A percentile compares a stretch with the other conserved stretches of the same genome.
Conservation (phyloP, 92 coral and sea anemone genomes). For the Heliopora coerulea region DNA sequence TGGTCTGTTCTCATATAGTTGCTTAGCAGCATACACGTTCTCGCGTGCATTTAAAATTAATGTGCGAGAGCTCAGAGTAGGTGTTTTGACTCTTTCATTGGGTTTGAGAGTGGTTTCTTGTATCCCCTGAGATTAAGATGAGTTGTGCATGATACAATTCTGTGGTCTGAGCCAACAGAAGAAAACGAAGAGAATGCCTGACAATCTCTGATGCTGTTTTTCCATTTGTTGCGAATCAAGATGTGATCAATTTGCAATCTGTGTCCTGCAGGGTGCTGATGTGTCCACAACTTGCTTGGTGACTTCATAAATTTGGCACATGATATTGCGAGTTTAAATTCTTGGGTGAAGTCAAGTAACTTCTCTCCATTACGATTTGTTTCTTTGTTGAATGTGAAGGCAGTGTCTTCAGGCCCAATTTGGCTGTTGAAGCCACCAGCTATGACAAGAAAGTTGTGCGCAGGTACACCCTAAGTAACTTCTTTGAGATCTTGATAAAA, state of each 20-base stretch:
- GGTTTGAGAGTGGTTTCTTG: slow-evolving; percentile 19
- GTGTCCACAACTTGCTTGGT: slow-evolving; percentile 13
- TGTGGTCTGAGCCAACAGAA: slow-evolving; percentile 26
- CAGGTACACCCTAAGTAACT: no score
- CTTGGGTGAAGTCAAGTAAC: slow-evolving; percentile 11
- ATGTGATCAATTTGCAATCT: slow-evolving; percentile 21
- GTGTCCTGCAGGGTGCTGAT: neutral
- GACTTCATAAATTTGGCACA: slow-evolving; percentile 30
- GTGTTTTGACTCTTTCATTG: slow-evolving; percentile 29
- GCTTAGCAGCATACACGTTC: no score
- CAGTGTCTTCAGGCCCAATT: neutral
- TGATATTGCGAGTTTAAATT: slow-evolving; percentile 2
- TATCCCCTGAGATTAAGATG: slow-evolving; percentile 24
- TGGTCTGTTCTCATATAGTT: no score
- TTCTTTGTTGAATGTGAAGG: slow-evolving; percentile 29
- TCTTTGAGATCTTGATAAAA: no score
- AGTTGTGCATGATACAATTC: slow-evolving; percentile 29
- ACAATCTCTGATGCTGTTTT: slow-evolving; percentile 28
- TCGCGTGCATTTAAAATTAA: no score
- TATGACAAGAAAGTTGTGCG: no score
- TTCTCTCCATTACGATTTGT: neutral
- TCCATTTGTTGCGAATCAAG: slow-evolving; percentile 23
- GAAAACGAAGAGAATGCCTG: slow-evolving; percentile 30
- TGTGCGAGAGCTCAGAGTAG: slow-evolving; percentile 41
- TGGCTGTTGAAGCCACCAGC: no score